Evolutionary conservation across 1,140 invertebrate genomes (phyloP).

Genomic region (Pemphigus obesinymphae): DNA sequence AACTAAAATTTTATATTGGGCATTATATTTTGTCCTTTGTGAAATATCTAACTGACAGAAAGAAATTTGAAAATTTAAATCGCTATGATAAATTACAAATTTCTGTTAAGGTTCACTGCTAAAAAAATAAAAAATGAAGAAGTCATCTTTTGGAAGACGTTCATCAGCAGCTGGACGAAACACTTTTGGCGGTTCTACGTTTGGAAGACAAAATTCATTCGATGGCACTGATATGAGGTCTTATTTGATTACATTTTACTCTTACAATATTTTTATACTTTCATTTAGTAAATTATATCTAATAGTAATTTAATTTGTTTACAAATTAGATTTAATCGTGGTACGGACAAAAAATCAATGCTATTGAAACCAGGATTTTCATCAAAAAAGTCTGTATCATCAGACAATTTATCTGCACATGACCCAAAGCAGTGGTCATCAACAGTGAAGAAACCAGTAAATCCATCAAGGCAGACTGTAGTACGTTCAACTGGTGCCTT

Average conservation of each 20-base stretch:
- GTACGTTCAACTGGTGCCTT: background rate
- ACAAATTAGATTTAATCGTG: background rate
- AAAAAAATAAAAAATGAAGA: background rate
- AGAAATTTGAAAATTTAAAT: too few species aligned
- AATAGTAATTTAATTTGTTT: background rate
- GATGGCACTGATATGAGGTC: conserved; percentile 21
- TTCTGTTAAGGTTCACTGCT: too few species aligned
- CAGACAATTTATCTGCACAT: conserved; percentile 9
- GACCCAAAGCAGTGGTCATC: conserved; percentile 23
- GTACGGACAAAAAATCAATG: conserved; percentile 10
- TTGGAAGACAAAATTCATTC: conserved; percentile 20
- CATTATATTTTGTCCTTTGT: background rate
- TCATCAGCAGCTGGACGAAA: conserved; percentile 14
- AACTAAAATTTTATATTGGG: too few species aligned
- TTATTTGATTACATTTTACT: background rate
- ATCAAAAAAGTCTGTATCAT: conserved; percentile 11
- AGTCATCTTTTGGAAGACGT: conserved; percentile 26
- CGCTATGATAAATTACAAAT: too few species aligned
- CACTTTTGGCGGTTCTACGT: conserved; percentile 5
- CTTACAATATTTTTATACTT: too few species aligned
- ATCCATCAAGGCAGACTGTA: background rate
- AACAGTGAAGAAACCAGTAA: background rate
- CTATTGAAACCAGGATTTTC: conserved; percentile 30
- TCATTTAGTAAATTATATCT: background rate
- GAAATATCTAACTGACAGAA: too few species aligned